A percentile compares a stretch with the other conserved stretches of the same genome.
These are phyloP conservation scores for Bergia puertoricense DNA, from an alignment of 92 coral and sea anemone genomes.

Conservation along the genomic window DNA sequence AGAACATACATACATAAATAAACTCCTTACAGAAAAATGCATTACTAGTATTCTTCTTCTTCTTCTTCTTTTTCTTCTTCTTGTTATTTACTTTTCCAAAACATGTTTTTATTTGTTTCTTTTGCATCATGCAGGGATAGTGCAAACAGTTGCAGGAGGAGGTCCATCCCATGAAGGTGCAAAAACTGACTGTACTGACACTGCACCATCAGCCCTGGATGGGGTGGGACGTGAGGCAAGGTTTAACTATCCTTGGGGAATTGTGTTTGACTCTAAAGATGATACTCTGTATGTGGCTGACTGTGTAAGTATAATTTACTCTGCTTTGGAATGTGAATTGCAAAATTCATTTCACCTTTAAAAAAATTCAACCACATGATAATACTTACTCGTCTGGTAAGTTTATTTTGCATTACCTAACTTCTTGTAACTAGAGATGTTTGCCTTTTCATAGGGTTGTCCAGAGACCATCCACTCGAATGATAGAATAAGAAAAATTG, in stretches of 20 bases:
- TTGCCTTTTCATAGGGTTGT: conserved; percentile 55
- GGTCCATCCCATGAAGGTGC: conserved; percentile 73
- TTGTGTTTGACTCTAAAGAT: conserved; percentile 58
- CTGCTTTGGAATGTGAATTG: neutral
- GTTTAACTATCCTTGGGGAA: conserved; percentile 90
- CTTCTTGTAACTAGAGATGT: neutral
- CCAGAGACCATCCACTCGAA: conserved; percentile 59
- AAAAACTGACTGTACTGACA: conserved; percentile 65
- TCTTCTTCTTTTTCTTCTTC: too few species aligned
- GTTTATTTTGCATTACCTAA: neutral
- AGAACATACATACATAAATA: too few species aligned
- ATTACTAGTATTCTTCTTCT: too few species aligned
- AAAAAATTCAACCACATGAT: too few species aligned
- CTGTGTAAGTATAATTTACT: conserved; percentile 67
- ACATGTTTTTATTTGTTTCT: neutral
- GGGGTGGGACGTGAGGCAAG: conserved; percentile 73
- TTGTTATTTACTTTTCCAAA: too few species aligned
- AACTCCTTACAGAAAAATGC: too few species aligned
- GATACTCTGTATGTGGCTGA: conserved; percentile 70
- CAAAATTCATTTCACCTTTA: too few species aligned
- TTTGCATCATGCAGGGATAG: conserved; percentile 54
- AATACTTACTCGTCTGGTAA: neutral
- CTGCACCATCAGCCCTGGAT: conserved; percentile 53
- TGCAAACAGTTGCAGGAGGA: conserved; percentile 80
- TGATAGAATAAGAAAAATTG: conserved; percentile 73